Evolutionary conservation across 2,113 vertebrate species (phyloP).

Genomic region (Marmota flaviventris): DNA sequence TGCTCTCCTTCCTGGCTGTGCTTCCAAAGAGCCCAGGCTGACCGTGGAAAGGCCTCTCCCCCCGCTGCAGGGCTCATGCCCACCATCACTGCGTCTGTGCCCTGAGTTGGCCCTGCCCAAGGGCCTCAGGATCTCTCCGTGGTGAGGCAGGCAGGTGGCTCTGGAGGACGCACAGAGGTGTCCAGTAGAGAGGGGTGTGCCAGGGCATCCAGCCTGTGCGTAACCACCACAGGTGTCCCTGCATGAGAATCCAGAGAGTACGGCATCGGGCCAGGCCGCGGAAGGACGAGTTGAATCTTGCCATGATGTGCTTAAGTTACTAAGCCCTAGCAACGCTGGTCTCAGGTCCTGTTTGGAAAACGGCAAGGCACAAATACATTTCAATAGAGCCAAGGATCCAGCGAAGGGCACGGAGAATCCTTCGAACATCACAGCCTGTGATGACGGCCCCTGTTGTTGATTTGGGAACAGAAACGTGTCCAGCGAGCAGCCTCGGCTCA

Average conservation of each 20-base stretch:
- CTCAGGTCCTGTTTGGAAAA: not conserved
- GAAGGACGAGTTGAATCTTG: not conserved
- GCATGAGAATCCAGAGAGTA: not conserved
- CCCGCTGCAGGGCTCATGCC: rapidly evolving
- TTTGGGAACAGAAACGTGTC: not conserved
- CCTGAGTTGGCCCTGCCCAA: not conserved
- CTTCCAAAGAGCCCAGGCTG: too few relatives aligned
- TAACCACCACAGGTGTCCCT: too few relatives aligned
- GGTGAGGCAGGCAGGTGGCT: not conserved
- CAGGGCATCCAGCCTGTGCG: not conserved
- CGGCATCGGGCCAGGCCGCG: too few relatives aligned
- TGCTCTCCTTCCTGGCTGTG: too few relatives aligned
- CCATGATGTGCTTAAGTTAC: not conserved
- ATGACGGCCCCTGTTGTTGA: not conserved
- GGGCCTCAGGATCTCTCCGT: not conserved
- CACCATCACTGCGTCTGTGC: not conserved
- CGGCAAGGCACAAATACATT: not conserved
- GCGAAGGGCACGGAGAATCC: not conserved
- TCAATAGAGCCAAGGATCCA: not conserved
- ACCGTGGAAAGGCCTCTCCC: too few relatives aligned
- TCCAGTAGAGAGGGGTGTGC: not conserved
- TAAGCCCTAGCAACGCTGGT: not conserved
- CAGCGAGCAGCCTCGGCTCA: conserved; percentile 18
- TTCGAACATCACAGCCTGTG: not conserved
- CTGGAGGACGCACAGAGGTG: not conserved